Evolutionary conservation across 1,140 invertebrate genomes (phyloP).

Genomic region (Saccostrea glomerata): DNA sequence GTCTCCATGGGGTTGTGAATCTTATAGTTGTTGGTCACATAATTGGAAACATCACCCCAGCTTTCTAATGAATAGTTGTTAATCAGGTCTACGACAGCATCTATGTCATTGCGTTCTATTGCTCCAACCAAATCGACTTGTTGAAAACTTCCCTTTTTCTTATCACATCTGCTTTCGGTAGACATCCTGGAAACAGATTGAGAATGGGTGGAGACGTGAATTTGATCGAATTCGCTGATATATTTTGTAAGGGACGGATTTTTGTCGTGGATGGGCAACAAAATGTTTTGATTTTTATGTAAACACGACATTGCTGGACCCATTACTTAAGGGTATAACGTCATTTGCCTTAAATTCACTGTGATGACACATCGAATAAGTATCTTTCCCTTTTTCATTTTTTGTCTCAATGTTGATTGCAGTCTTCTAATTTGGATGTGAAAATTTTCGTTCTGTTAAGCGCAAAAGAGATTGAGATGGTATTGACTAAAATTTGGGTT

Average conservation of each 20-base stretch:
- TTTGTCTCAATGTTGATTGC: not conserved
- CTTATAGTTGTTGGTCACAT: slow-evolving; percentile 36
- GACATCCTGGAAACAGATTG: not conserved
- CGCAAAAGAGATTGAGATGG: not conserved
- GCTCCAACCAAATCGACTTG: not conserved
- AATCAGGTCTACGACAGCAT: slow-evolving; percentile 15
- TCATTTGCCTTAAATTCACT: not conserved
- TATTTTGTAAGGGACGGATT: not conserved
- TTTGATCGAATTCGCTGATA: not conserved
- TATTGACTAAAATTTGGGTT: not conserved
- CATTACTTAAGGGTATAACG: not conserved
- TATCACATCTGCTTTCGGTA: not conserved
- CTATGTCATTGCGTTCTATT: slow-evolving; percentile 32
- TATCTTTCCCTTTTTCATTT: no score
- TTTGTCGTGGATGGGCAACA: not conserved
- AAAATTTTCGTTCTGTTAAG: not conserved
- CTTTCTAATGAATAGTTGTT: slow-evolving; percentile 2
- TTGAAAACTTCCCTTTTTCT: not conserved
- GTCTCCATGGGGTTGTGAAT: slow-evolving; percentile 60
- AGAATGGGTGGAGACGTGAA: not conserved
- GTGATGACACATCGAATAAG: no score
- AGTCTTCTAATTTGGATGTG: not conserved
- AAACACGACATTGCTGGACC: slow-evolving; percentile 10
- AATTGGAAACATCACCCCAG: slow-evolving; percentile 45
- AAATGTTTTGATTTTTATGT: not conserved